Percentiles rank a stretch among this genome's conserved stretches.
These are phyloP conservation scores for Camponotus pennsylvanicus DNA, from an alignment of 1,140 invertebrate genomes.

Conservation along the genomic window DNA sequence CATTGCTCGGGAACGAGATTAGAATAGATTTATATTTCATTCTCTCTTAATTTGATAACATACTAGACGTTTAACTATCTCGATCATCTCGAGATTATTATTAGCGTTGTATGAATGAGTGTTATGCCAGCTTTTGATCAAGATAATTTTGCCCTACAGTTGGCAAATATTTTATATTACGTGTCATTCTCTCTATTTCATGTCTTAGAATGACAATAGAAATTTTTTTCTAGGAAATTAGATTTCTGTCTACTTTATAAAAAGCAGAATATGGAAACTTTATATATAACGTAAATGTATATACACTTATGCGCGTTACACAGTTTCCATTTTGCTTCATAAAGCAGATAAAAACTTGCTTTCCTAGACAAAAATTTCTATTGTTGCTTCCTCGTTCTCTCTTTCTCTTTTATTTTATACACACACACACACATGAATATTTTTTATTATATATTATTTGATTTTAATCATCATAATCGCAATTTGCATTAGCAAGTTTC, in stretches of 20 bases:
- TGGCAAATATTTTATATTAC: constrained; percentile 5
- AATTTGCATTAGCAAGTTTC: background rate
- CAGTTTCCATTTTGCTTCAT: no score
- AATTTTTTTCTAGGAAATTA: constrained; percentile 1
- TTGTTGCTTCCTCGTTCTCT: no score
- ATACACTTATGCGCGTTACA: no score
- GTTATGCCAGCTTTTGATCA: background rate
- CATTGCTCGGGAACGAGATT: background rate
- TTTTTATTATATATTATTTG: constrained; percentile 9
- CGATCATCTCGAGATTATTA: constrained; percentile 1
- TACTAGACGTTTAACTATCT: background rate
- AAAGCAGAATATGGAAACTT: background rate
- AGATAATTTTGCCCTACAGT: background rate
- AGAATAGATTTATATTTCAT: background rate
- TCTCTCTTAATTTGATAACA: background rate
- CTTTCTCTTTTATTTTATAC: background rate
- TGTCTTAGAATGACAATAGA: background rate
- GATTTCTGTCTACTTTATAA: background rate
- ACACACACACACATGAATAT: background rate
- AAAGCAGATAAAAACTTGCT: no score
- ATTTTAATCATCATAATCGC: background rate
- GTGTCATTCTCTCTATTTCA: background rate
- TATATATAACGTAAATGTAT: background rate
- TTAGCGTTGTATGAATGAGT: background rate
- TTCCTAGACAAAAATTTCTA: no score